A percentile compares a stretch with the other conserved stretches of the same genome.
These are phyloP conservation scores for Parazoanthus swiftii DNA, from an alignment of 92 coral and sea anemone species.

Conservation along the genomic window DNA sequence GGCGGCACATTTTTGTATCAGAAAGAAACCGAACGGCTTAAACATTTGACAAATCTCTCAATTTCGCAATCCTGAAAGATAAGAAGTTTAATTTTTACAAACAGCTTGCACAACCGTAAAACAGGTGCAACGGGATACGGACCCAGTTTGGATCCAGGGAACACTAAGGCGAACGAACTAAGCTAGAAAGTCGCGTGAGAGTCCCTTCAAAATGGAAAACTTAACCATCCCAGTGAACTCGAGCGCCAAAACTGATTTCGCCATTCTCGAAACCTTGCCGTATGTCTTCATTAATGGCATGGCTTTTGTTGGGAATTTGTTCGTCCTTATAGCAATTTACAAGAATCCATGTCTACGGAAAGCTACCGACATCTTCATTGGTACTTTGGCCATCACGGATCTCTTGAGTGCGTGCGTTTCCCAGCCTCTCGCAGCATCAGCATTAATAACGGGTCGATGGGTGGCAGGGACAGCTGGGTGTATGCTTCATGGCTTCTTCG, in stretches of 20 bases:
- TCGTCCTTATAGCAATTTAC: conserved; percentile 5
- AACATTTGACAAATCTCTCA: neutral
- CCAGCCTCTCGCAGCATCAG: conserved; percentile 3
- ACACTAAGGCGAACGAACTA: neutral
- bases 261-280: neutral
- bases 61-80: neutral
- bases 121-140: neutral
- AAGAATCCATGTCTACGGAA: neutral
- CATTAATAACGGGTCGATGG: neutral
- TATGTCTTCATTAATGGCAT: neutral
- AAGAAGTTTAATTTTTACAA: neutral
- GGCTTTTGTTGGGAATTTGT: conserved; percentile 4
- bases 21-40: neutral
- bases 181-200: neutral
- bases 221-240: neutral
- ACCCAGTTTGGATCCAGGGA: neutral
- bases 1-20: neutral
- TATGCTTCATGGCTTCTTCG: neutral
- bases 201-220: neutral
- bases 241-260: neutral
- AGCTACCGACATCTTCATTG: conserved; percentile 12
- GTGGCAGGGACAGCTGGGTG: neutral
- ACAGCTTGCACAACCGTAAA: neutral
- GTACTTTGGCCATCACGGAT: conserved; percentile 8
- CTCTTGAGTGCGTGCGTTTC: conserved; percentile 10